Evolutionary conservation across 2,797 vertebrate genomes (phyloP).

Genomic region (Cyprinella venusta): DNA sequence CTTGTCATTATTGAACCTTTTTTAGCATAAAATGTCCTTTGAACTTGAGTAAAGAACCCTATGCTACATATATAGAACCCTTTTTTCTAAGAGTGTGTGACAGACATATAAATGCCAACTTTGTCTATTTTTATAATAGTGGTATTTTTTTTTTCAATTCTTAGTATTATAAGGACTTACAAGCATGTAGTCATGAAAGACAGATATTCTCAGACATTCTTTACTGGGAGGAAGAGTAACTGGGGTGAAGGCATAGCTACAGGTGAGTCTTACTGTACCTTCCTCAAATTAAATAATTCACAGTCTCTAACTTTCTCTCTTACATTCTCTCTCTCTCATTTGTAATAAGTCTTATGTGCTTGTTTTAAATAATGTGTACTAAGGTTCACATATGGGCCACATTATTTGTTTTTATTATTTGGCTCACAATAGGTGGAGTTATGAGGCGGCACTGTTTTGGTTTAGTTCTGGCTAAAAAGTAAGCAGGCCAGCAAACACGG

Average conservation of each 20-base stretch:
- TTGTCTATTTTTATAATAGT: constrained; percentile 7
- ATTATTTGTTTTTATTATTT: not conserved
- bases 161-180: constrained; percentile 16
- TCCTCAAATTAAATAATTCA: too few relatives aligned
- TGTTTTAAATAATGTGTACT: not conserved
- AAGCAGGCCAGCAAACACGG: not conserved
- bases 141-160: not conserved
- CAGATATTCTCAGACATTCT: not conserved
- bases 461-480: not conserved
- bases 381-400: not conserved
- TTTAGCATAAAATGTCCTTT: too few relatives aligned
- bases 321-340: not conserved
- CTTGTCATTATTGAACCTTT: too few relatives aligned
- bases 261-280: constrained; percentile 19
- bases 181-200: not conserved
- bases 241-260: not conserved
- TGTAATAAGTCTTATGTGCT: not conserved
- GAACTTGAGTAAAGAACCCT: too few relatives aligned
- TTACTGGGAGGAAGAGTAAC: not conserved
- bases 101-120: not conserved
- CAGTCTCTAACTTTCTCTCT: too few relatives aligned
- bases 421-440: not conserved
- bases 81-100: too few relatives aligned
- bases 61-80: too few relatives aligned
- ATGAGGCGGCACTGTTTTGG: not conserved